Percentiles rank a stretch among this genome's conserved stretches.
Evolutionary conservation across 2,797 vertebrate genomes (phyloP).

Genomic region (Enteromius unitaeniatus): DNA sequence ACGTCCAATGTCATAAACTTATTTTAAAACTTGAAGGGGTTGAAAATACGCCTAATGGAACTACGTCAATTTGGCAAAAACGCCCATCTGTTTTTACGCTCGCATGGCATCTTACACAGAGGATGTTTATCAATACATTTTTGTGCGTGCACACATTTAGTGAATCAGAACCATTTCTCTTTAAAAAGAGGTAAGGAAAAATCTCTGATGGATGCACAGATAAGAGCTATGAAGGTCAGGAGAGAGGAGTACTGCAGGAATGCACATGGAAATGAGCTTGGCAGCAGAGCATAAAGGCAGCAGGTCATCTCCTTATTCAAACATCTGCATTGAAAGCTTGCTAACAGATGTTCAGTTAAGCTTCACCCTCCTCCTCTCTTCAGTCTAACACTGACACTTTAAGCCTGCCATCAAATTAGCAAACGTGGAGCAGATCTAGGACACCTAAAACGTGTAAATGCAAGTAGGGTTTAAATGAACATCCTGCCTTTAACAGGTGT

Average conservation of each 20-base stretch:
- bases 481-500: not conserved
- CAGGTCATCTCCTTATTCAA: not conserved
- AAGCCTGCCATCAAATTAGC: not conserved
- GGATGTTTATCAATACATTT: not conserved
- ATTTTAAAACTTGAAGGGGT: too few relatives aligned
- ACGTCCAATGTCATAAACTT: too few relatives aligned
- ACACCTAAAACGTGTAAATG: not conserved
- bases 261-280: constrained; percentile 24
- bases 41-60: too few relatives aligned
- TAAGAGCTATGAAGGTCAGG: constrained; percentile 3
- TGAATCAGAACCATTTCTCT: not conserved
- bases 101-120: too few relatives aligned
- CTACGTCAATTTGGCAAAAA: too few relatives aligned
- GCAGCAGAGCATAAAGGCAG: not conserved
- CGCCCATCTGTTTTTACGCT: too few relatives aligned
- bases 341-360: constrained; percentile 34
- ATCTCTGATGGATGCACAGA: not conserved
- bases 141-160: not conserved
- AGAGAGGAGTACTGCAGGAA: constrained; percentile 22
- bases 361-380: not conserved
- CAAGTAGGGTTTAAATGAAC: not conserved
- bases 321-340: constrained; percentile 18
- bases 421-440: not conserved
- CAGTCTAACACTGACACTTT: constrained; percentile 23
- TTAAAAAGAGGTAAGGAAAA: not conserved